Conservation (phyloP, 1,140 invertebrate genomes). For the Neelides sp. region DNA sequence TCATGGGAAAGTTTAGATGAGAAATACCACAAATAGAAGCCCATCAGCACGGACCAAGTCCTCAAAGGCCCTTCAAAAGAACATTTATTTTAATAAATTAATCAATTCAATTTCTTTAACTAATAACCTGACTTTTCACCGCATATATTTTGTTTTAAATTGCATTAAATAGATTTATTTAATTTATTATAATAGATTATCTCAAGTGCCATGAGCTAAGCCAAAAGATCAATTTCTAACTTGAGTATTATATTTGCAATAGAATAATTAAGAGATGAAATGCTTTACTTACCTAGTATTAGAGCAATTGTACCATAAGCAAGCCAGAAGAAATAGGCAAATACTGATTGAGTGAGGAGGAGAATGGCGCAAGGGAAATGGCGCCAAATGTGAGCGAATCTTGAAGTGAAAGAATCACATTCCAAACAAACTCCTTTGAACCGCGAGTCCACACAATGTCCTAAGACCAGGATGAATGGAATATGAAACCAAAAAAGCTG, state of each 20-base stretch:
- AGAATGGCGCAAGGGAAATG: slow-evolving; percentile 45
- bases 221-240: too few relatives aligned
- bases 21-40: slow-evolving; percentile 47
- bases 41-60: slow-evolving; percentile 62
- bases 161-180: too few relatives aligned
- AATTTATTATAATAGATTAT: too few relatives aligned
- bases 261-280: too few relatives aligned
- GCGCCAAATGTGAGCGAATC: slow-evolving; percentile 23
- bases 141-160: too few relatives aligned
- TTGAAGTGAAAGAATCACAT: background rate
- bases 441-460: slow-evolving; percentile 44
- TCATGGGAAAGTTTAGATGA: slow-evolving; percentile 6
- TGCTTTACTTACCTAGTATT: too few relatives aligned
- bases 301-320: slow-evolving; percentile 68
- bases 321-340: slow-evolving; percentile 62
- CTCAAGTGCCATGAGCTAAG: too few relatives aligned
- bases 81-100: too few relatives aligned
- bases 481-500: slow-evolving; percentile 54
- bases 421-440: background rate
- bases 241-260: too few relatives aligned
- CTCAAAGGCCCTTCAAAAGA: slow-evolving; percentile 66
- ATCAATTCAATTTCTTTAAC: too few relatives aligned
- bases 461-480: slow-evolving; percentile 54
- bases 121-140: too few relatives aligned
- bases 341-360: slow-evolving; percentile 53